Evolutionary conservation across 2,113 vertebrate genomes (phyloP).

Genomic region (Sorex araneus): DNA sequence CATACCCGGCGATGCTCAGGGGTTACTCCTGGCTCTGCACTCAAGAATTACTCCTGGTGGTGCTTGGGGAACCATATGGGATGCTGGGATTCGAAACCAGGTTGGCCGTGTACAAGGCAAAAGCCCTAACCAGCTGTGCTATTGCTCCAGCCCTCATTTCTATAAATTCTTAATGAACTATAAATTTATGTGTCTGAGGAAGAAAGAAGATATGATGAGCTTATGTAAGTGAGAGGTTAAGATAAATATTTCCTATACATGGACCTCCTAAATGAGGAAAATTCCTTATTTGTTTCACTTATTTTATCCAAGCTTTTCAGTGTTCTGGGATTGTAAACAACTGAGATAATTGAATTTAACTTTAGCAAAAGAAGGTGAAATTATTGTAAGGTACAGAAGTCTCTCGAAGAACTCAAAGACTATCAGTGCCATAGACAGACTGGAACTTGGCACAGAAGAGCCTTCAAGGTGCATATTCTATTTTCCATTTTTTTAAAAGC

Average conservation of each 20-base stretch:
- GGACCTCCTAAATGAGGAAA: neutral
- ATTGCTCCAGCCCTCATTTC: no score
- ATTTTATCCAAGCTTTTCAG: neutral
- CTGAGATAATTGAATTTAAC: neutral
- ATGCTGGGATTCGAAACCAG: no score
- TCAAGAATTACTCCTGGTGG: no score
- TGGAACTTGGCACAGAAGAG: neutral
- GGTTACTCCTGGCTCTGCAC: no score
- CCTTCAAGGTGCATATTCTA: neutral
- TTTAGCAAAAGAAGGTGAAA: neutral
- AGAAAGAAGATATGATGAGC: neutral
- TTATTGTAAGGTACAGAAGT: neutral
- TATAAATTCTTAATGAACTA: neutral
- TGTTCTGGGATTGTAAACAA: neutral
- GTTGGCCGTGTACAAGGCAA: no score
- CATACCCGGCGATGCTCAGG: no score
- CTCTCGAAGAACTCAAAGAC: neutral
- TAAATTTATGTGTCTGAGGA: neutral
- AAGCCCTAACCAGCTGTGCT: no score
- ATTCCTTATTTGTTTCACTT: neutral
- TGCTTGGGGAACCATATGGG: no score
- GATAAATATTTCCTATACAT: neutral
- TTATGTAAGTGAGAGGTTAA: neutral
- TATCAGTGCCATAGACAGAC: accelerated
- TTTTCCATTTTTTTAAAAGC: neutral